Base-by-base conservation (phyloP, 2,888 invertebrate genomes). In the Euzetes globulus region DNA sequence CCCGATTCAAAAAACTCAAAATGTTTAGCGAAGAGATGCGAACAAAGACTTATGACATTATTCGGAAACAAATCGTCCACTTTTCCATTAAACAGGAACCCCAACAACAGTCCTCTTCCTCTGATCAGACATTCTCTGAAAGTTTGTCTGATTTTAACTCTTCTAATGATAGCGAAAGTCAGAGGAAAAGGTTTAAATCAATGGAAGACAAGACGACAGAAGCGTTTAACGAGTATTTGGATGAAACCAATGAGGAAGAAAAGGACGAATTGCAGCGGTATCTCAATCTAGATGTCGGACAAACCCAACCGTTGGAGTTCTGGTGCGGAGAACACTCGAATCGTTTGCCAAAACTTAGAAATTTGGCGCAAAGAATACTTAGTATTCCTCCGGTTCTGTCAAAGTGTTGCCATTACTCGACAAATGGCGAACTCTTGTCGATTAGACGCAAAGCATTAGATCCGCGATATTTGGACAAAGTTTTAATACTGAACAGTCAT, bases 201-300 rank as follows among this genome's bases (percentile, higher is more conserved):
- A 37, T 37, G 11, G 37, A 65, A 25, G 60, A 60, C 29, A 60
- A 60, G 27, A 60, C 60, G 9, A 13, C 60, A 1, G 55, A 58
- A 52, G 37, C 33, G 29, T 72, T 72, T 33, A 72, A 7, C 19
- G 72, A 72, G 9, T 72, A 72, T 37, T 25, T 72, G 29, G 72
- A 72, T 55, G 52, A 33, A 17, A 29, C 55, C 4, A 58, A 72
- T 19, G 72, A 72, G 29, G 33, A 41, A 17, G 72, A 41, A 41
- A 72, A 29, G 33, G 72, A 72, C 22, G 72, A 72, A 58, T 55
- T 72, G 25, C 52, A 72, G 15, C 9, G 52, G 4, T 72, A 72
- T 58, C 58, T 72, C 1, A 5, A 58, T 9, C 19, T 58, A 27
- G 72, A 72, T 58, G 58, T 58, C 33, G 72, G 72, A 13, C 71